Percentiles rank a stretch among this genome's conserved stretches.
phyloP scores from a whole-genome alignment of 2,113 vertebrate species.

The Cynoglossus semilaevis region DNA sequence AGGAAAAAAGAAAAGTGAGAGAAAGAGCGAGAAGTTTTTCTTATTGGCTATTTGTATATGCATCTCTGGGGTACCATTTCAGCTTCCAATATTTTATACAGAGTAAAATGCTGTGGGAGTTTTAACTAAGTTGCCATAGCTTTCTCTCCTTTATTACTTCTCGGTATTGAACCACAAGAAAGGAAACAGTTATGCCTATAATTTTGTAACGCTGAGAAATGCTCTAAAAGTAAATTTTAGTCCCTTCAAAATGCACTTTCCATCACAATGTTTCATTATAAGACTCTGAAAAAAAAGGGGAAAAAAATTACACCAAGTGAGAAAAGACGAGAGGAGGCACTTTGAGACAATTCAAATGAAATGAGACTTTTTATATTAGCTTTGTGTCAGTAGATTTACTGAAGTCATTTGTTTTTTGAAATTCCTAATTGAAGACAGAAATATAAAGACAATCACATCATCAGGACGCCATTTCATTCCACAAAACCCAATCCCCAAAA shows the following conservation, averaged over 20 bases:
- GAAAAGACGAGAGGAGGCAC: conserved; percentile 8
- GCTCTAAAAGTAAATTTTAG: conserved; percentile 31
- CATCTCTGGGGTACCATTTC: conserved; percentile 64
- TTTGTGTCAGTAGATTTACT: conserved; percentile 3
- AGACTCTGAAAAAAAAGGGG: conserved; percentile 21
- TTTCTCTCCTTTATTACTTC: conserved; percentile 43
- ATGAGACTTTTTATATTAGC: conserved; percentile 8
- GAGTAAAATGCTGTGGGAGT: conserved; percentile 62
- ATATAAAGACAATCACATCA: too few relatives aligned
- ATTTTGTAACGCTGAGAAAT: conserved; percentile 35
- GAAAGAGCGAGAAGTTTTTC: conserved; percentile 42
- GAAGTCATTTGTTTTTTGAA: neutral
- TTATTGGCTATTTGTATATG: conserved; percentile 60
- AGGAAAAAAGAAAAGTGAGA: conserved; percentile 34
- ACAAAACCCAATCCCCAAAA: too few relatives aligned
- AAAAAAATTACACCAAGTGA: conserved; percentile 4
- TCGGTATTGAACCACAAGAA: conserved; percentile 32
- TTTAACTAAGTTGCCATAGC: conserved; percentile 58
- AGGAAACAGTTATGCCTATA: conserved; percentile 47
- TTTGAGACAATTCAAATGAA: conserved; percentile 1
- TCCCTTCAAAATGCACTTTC: conserved; percentile 28
- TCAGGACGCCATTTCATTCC: too few relatives aligned
- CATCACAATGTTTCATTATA: conserved; percentile 19
- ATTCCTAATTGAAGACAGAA: too few relatives aligned
- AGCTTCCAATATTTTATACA: conserved; percentile 65